These are phyloP conservation scores for Stenchaetothrips biformis DNA, from an alignment of 2,888 invertebrate genomes.

Conservation along the genomic window DNA sequence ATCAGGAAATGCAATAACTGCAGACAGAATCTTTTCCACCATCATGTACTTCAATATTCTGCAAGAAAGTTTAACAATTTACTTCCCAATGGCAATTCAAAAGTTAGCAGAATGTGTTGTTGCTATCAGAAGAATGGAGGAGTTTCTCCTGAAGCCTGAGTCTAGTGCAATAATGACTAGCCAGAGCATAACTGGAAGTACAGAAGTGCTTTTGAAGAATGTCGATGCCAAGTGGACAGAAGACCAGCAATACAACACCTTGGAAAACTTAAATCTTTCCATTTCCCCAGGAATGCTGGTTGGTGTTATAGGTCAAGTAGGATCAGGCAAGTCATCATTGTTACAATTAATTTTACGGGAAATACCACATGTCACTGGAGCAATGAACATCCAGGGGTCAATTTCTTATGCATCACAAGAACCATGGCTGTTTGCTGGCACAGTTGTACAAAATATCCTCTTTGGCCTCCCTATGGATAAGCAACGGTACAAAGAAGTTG, in stretches of 20 bases:
- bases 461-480: conserved; percentile 61
- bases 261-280: conserved; percentile 53
- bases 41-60: conserved; percentile 71
- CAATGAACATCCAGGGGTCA: conserved; percentile 57
- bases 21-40: conserved; percentile 56
- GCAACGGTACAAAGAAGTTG: conserved; percentile 59
- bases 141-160: conserved; percentile 30
- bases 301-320: conserved; percentile 70
- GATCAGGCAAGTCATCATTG: conserved; percentile 69
- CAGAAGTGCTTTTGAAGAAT: conserved; percentile 49
- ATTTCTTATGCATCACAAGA: conserved; percentile 61
- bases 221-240: conserved; percentile 51
- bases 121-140: conserved; percentile 64
- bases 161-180: not conserved
- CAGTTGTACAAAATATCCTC: conserved; percentile 65
- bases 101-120: conserved; percentile 75
- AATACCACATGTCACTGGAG: conserved; percentile 63
- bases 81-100: conserved; percentile 79
- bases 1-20: conserved; percentile 60
- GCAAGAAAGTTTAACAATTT: conserved; percentile 78
- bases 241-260: conserved; percentile 50
- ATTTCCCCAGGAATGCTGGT: conserved; percentile 57
- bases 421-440: conserved; percentile 60
- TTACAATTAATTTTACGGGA: conserved; percentile 72
- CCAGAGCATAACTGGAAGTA: conserved; percentile 19